phyloP scores from a whole-genome alignment of 2,797 vertebrate genomes.

The Acipenser ruthenus region DNA sequence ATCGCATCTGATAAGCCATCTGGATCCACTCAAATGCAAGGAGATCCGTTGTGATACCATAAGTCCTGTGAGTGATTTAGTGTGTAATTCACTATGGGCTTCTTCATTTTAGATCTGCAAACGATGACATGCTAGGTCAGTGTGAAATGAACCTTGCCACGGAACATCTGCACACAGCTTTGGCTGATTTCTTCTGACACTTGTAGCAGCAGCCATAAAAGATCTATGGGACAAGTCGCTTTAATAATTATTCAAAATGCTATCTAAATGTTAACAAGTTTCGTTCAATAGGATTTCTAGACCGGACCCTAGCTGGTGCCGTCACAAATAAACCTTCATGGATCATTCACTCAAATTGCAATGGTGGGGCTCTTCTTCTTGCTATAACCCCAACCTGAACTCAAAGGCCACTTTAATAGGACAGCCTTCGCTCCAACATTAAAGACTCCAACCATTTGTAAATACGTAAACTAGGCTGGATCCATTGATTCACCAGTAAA shows the following conservation, averaged over 20 bases:
- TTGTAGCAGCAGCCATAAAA: not conserved
- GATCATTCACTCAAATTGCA: not conserved
- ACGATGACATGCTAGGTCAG: not conserved
- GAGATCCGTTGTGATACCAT: not conserved
- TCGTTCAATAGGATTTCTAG: not conserved
- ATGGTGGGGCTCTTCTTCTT: too few relatives aligned
- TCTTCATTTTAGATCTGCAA: not conserved
- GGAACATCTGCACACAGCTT: not conserved
- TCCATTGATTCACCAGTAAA: too few relatives aligned
- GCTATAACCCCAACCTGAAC: too few relatives aligned
- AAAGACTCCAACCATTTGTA: too few relatives aligned
- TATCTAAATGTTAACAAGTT: too few relatives aligned
- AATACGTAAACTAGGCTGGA: too few relatives aligned
- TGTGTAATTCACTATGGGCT: not conserved
- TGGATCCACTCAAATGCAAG: not conserved
- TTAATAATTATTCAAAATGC: too few relatives aligned
- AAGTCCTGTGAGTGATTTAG: not conserved
- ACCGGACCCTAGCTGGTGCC: not conserved
- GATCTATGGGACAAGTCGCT: too few relatives aligned
- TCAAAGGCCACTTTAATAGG: too few relatives aligned
- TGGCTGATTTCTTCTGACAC: not conserved
- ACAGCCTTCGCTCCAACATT: too few relatives aligned
- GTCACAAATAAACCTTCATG: not conserved
- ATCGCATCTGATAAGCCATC: not conserved
- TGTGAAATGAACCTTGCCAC: not conserved